Percentiles rank a stretch among this genome's conserved stretches.
Conservation (phyloP, 2,888 invertebrate genomes). For the Axea sp. region DNA sequence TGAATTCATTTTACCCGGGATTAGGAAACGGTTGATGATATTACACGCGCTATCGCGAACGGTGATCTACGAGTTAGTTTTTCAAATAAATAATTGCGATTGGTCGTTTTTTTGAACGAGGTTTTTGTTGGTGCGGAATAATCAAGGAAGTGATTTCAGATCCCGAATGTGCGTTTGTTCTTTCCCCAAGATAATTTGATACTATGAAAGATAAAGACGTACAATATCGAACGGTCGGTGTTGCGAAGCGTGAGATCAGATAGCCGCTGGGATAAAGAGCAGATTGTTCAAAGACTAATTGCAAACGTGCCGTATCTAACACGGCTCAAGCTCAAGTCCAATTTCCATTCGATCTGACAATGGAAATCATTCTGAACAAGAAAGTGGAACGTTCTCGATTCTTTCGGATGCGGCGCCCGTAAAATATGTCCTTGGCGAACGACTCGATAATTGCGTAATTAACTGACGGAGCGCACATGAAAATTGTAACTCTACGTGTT, state of each 20-base stretch:
- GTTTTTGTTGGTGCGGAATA: slow-evolving; percentile 17
- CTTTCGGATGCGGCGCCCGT: neutral
- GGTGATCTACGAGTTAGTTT: slow-evolving; percentile 8
- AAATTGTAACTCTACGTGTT: slow-evolving; percentile 41
- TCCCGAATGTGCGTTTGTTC: slow-evolving; percentile 65
- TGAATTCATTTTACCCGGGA: slow-evolving; percentile 4
- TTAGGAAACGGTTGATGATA: slow-evolving; percentile 36
- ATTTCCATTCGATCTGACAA: slow-evolving; percentile 38
- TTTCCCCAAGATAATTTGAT: slow-evolving; percentile 73
- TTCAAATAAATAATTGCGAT: slow-evolving; percentile 35
- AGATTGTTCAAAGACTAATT: slow-evolving; percentile 72
- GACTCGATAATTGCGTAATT: slow-evolving; percentile 32
- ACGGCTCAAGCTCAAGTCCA: slow-evolving; percentile 7
- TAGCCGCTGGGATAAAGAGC: slow-evolving; percentile 68
- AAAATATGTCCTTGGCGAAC: slow-evolving; percentile 12
- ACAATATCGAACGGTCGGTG: slow-evolving; percentile 64
- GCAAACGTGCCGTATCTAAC: slow-evolving; percentile 65
- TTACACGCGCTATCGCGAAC: slow-evolving; percentile 12
- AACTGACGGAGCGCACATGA: slow-evolving; percentile 27
- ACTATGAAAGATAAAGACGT: slow-evolving; percentile 72
- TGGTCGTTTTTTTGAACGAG: slow-evolving; percentile 14
- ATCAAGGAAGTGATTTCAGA: slow-evolving; percentile 61
- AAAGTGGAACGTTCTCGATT: slow-evolving; percentile 20
- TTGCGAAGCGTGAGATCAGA: slow-evolving; percentile 65
- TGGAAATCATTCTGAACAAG: slow-evolving; percentile 29